These are phyloP conservation scores for Sander vitreus DNA, from an alignment of 2,113 vertebrate species.

Conservation along the genomic window DNA sequence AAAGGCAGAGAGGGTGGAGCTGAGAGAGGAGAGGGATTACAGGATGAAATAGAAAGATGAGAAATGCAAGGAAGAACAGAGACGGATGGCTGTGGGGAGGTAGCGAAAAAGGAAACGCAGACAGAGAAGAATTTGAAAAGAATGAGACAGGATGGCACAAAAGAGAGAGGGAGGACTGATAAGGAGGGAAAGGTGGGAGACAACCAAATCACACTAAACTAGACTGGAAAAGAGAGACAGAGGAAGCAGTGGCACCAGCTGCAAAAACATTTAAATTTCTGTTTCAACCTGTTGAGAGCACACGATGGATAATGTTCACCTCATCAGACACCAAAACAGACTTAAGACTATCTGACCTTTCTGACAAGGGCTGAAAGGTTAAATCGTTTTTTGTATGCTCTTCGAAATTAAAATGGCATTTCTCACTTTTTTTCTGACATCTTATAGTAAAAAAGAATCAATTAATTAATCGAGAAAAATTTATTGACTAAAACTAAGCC, in stretches of 20 bases:
- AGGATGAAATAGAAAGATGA: slow-evolving; percentile 58
- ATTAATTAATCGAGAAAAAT: not conserved
- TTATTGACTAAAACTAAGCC: not conserved
- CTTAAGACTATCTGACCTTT: not conserved
- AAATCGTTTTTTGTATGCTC: too few species aligned
- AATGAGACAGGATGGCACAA: slow-evolving; percentile 40
- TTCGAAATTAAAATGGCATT: not conserved
- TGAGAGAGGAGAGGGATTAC: slow-evolving; percentile 61
- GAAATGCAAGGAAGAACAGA: slow-evolving; percentile 63
- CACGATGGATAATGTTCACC: slow-evolving; percentile 15
- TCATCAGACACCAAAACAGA: not conserved
- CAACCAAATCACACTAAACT: slow-evolving; percentile 21
- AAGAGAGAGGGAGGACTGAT: slow-evolving; percentile 35
- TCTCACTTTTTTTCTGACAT: not conserved
- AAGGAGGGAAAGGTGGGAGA: slow-evolving; percentile 43
- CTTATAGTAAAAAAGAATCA: not conserved
- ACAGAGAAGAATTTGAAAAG: slow-evolving; percentile 39
- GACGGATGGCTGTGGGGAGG: slow-evolving; percentile 54
- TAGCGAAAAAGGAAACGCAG: slow-evolving; percentile 35
- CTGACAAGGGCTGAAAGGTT: not conserved
- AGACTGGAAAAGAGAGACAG: slow-evolving; percentile 26
- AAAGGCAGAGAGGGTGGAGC: slow-evolving; percentile 11
- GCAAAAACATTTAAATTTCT: slow-evolving; percentile 32
- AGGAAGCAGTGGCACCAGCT: slow-evolving; percentile 8
- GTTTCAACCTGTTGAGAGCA: slow-evolving; percentile 11